phyloP scores from a whole-genome alignment of 1,140 invertebrate species.

The Philotrypesis tridentata region DNA sequence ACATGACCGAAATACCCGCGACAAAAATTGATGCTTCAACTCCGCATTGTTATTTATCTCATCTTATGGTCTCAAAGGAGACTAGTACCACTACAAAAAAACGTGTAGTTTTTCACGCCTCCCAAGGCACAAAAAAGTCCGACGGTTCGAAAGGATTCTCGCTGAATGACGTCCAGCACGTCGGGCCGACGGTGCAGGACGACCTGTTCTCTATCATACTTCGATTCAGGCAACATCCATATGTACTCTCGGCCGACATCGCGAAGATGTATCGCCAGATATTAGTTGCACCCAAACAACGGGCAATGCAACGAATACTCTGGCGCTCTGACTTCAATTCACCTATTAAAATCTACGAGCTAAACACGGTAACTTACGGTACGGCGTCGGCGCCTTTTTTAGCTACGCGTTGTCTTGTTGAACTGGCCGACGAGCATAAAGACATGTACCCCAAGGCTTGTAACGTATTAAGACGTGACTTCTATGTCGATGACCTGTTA shows the following conservation, averaged over 20 bases:
- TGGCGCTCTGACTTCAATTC: too few relatives aligned
- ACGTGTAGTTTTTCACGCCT: not conserved
- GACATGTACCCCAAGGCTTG: not conserved
- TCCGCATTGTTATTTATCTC: too few relatives aligned
- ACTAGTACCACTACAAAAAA: not conserved
- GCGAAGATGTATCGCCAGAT: not conserved
- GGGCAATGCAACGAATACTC: too few relatives aligned
- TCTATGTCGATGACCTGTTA: conserved; percentile 39
- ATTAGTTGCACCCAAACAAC: not conserved
- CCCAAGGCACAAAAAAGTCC: not conserved
- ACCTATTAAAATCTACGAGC: not conserved
- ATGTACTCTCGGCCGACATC: not conserved
- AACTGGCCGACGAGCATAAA: not conserved
- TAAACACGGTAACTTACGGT: not conserved
- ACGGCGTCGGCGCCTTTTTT: not conserved
- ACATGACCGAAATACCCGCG: not conserved
- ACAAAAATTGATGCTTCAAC: too few relatives aligned
- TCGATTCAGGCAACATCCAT: not conserved
- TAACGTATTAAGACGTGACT: not conserved
- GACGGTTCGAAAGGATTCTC: not conserved
- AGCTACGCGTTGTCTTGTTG: not conserved
- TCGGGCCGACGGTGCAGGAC: conserved; percentile 16
- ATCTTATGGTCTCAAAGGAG: not conserved
- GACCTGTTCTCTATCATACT: not conserved
- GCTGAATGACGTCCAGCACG: conserved; percentile 9